Percentiles rank a stretch among this genome's conserved stretches.
Evolutionary conservation across 2,797 vertebrate genomes (phyloP).

Genomic region (Babyrousa celebensis): DNA sequence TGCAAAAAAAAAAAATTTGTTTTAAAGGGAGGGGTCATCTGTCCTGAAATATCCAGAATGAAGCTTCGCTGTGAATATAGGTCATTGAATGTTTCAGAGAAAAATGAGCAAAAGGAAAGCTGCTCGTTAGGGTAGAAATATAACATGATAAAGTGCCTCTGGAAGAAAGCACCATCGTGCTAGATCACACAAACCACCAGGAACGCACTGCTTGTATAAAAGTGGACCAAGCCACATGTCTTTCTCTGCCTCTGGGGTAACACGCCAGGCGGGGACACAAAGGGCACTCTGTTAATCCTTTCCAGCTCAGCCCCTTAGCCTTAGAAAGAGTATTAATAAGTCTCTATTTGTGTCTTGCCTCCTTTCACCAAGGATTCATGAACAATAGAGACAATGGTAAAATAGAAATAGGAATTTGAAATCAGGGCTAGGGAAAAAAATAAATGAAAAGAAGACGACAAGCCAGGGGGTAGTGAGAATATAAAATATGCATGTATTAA

Average conservation of each 20-base stretch:
- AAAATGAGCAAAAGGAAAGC: conserved; percentile 53
- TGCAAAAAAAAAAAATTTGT: neutral
- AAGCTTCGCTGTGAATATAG: conserved; percentile 70
- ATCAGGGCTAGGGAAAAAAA: conserved; percentile 20
- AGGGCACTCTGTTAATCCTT: conserved; percentile 58
- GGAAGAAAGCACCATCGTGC: neutral
- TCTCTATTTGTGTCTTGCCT: conserved; percentile 54
- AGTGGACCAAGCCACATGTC: neutral
- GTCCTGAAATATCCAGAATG: conserved; percentile 52
- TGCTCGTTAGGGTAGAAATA: conserved; percentile 64
- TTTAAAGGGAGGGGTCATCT: neutral
- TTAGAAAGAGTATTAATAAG: conserved; percentile 56
- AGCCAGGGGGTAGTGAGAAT: neutral
- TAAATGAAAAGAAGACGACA: conserved; percentile 22
- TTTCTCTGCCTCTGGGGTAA: conserved; percentile 22
- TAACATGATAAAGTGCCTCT: neutral
- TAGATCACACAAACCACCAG: conserved; percentile 2
- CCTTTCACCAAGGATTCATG: neutral
- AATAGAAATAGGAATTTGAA: conserved; percentile 57
- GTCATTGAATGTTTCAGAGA: conserved; percentile 70
- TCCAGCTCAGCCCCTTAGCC: conserved; percentile 27
- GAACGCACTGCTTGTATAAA: conserved; percentile 7
- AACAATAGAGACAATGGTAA: conserved; percentile 1
- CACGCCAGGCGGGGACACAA: conserved; percentile 24
- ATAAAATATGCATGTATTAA: neutral